phyloP scores from a whole-genome alignment of 2,797 vertebrate genomes.

The Lutjanus argentimaculatus region DNA sequence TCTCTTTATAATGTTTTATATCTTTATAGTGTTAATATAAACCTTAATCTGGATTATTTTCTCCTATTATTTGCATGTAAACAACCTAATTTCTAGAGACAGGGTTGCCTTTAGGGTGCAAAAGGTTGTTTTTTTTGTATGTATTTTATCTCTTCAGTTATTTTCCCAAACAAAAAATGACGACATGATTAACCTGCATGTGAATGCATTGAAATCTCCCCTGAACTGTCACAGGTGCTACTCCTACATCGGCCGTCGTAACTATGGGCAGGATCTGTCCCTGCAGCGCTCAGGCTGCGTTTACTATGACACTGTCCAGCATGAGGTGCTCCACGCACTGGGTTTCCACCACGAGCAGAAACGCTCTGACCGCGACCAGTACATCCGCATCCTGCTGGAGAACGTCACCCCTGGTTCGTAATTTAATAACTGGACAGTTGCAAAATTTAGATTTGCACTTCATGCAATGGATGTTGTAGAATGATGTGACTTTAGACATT shows the following conservation, averaged over 20 bases:
- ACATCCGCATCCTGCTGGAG: slow-evolving; percentile 25
- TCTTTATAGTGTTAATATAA: not conserved
- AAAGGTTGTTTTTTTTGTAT: not conserved
- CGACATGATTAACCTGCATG: not conserved
- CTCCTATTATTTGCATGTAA: too few species aligned
- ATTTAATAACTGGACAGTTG: not conserved
- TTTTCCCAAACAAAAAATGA: not conserved
- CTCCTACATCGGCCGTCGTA: slow-evolving; percentile 22
- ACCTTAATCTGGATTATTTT: too few species aligned
- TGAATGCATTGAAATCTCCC: not conserved
- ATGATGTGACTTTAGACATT: not conserved
- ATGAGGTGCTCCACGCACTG: slow-evolving; percentile 54
- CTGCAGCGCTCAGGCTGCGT: slow-evolving; percentile 31
- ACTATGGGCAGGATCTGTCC: slow-evolving; percentile 16
- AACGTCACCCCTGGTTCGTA: slow-evolving; percentile 30
- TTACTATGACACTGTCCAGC: slow-evolving; percentile 32
- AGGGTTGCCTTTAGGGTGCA: not conserved
- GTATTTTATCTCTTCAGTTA: too few species aligned
- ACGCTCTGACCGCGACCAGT: slow-evolving; percentile 44
- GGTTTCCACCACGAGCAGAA: slow-evolving; percentile 58
- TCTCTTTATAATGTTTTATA: not conserved
- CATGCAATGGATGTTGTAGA: not conserved
- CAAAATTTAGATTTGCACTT: not conserved
- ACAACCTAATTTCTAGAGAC: not conserved
- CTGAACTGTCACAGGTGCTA: slow-evolving; percentile 32